Percentiles rank a stretch among this genome's conserved stretches.
Conservation (phyloP, 2,888 invertebrate species). For the Napeogenes inachia region DNA sequence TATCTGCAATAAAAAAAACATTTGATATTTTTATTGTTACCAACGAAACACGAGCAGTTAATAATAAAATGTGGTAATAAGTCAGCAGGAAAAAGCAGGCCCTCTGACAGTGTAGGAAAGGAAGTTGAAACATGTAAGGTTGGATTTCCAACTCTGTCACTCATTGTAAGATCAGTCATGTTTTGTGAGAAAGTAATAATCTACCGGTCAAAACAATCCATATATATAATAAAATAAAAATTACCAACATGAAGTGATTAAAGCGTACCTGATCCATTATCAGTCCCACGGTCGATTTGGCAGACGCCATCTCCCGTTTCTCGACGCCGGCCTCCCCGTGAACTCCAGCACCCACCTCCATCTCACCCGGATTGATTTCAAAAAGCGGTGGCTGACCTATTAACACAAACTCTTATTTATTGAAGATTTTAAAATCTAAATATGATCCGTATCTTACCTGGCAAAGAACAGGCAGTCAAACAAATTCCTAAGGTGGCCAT, state of each 20-base stretch:
- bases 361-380: conserved; percentile 78
- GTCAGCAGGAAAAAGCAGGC: no score
- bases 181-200: no score
- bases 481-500: conserved; percentile 85
- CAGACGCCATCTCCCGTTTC: conserved; percentile 63
- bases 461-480: conserved; percentile 81
- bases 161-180: no score
- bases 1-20: conserved; percentile 41
- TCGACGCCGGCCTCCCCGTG: conserved; percentile 76
- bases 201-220: no score
- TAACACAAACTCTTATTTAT: background rate
- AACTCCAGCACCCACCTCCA: conserved; percentile 80
- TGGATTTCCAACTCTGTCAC: no score
- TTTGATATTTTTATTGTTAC: background rate
- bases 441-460: conserved; percentile 54
- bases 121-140: no score
- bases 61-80: no score
- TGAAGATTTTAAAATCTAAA: background rate
- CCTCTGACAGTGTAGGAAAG: no score
- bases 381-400: conserved; percentile 79
- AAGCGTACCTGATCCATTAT: conserved; percentile 65
- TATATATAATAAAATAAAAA: no score
- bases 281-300: conserved; percentile 64
- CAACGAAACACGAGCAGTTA: no score
- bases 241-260: background rate